Conservation (phyloP, 1,140 invertebrate species). For the Cotesia typhae region DNA sequence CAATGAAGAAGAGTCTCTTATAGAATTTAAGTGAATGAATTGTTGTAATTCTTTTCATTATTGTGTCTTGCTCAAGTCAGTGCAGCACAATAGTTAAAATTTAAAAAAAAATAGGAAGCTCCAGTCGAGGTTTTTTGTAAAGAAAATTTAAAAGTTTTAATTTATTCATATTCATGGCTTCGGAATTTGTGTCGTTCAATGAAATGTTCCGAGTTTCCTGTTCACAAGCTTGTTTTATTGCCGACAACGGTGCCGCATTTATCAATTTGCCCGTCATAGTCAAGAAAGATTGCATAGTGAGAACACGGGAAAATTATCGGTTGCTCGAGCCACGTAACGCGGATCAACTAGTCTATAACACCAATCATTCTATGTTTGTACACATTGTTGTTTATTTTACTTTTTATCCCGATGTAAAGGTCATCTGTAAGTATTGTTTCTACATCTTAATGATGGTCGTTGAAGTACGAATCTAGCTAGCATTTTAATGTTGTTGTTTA, state of each 20-base stretch:
- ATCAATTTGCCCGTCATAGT: slow-evolving; percentile 15
- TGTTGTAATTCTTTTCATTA: neutral
- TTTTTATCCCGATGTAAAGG: neutral
- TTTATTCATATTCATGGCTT: neutral
- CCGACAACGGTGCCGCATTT: slow-evolving; percentile 9
- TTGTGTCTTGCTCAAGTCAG: neutral
- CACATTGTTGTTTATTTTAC: neutral
- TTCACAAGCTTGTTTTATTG: slow-evolving; percentile 11
- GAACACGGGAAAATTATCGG: slow-evolving; percentile 17
- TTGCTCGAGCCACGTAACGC: neutral
- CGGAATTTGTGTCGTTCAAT: slow-evolving; percentile 15
- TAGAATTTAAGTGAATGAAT: neutral
- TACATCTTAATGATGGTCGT: neutral
- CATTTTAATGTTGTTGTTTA: too few species aligned
- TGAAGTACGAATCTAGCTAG: too few species aligned
- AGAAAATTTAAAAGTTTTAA: neutral
- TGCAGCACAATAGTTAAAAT: too few species aligned
- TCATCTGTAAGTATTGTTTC: slow-evolving; percentile 13
- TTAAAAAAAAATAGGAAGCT: neutral
- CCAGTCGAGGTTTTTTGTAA: too few species aligned
- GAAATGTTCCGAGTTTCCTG: slow-evolving; percentile 5
- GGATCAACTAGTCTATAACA: slow-evolving; percentile 2
- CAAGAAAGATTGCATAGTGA: slow-evolving; percentile 15
- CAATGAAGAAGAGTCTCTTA: too few species aligned
- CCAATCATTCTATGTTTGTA: neutral